phyloP scores from a whole-genome alignment of 2,797 vertebrate genomes.

The Hippoglossus hippoglossus region DNA sequence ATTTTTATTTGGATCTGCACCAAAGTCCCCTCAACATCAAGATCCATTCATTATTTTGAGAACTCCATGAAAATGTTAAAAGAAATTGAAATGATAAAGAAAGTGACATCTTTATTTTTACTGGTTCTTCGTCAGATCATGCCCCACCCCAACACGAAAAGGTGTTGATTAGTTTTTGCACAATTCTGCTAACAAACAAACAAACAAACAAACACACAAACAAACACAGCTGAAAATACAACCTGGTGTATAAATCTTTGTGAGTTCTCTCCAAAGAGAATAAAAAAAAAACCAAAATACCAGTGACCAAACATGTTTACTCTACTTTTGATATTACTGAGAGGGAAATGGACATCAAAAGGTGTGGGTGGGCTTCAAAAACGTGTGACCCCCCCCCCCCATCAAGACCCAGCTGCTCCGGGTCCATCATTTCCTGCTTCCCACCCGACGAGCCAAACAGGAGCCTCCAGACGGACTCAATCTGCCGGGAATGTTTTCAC shows the following conservation, averaged over 20 bases:
- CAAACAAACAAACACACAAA: too few relatives aligned
- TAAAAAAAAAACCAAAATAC: background rate
- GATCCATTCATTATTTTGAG: too few relatives aligned
- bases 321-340: slow-evolving; percentile 48
- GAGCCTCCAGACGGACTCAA: slow-evolving; percentile 46
- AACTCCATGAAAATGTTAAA: too few relatives aligned
- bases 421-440: slow-evolving; percentile 67
- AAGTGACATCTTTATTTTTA: too few relatives aligned
- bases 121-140: too few relatives aligned
- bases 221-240: background rate
- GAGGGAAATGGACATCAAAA: slow-evolving; percentile 61
- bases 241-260: too few relatives aligned
- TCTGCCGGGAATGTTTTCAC: slow-evolving; percentile 49
- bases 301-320: slow-evolving; percentile 51
- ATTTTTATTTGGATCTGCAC: too few relatives aligned
- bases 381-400: slow-evolving; percentile 8
- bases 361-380: background rate
- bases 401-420: slow-evolving; percentile 44
- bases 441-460: slow-evolving; percentile 40
- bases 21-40: too few relatives aligned
- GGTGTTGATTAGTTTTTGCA: too few relatives aligned
- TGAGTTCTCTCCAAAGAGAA: background rate
- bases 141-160: background rate
- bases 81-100: too few relatives aligned
- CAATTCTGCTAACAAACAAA: too few relatives aligned